These are phyloP conservation scores for Synergus gifuensis DNA, from an alignment of 2,888 invertebrate genomes.

Conservation along the genomic window DNA sequence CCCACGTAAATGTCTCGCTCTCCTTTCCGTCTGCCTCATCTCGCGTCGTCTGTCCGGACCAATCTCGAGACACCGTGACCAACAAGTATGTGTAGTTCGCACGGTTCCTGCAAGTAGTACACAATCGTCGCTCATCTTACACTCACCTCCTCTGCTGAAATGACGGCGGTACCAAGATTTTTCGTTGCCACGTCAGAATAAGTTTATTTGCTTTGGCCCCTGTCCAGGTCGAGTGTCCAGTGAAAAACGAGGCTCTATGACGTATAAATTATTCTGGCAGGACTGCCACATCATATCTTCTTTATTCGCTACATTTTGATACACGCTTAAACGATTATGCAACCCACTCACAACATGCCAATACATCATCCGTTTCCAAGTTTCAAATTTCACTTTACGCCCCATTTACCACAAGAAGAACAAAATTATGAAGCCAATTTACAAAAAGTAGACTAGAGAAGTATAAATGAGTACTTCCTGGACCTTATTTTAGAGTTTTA, in stretches of 20 bases:
- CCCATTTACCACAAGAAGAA: background rate
- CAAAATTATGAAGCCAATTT: background rate
- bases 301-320: slow-evolving; percentile 23
- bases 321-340: slow-evolving; percentile 29
- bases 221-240: slow-evolving; percentile 35
- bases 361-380: background rate
- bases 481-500: no score
- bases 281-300: slow-evolving; percentile 32
- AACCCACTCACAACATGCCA: slow-evolving; percentile 17
- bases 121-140: slow-evolving; percentile 63
- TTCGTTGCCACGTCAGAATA: slow-evolving; percentile 25
- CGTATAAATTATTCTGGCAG: slow-evolving; percentile 35
- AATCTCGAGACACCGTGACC: slow-evolving; percentile 63
- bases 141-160: slow-evolving; percentile 8
- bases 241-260: slow-evolving; percentile 37
- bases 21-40: slow-evolving; percentile 62
- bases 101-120: slow-evolving; percentile 61
- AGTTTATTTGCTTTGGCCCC: slow-evolving; percentile 39
- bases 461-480: no score
- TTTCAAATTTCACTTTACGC: background rate
- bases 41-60: slow-evolving; percentile 61
- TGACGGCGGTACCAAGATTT: slow-evolving; percentile 3
- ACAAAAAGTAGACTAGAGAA: background rate
- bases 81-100: slow-evolving; percentile 58
- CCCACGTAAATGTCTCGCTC: slow-evolving; percentile 63